A percentile compares a stretch with the other conserved stretches of the same genome.
Conservation (phyloP, 2,113 vertebrate genomes). For the Podarcis raffonei region DNA sequence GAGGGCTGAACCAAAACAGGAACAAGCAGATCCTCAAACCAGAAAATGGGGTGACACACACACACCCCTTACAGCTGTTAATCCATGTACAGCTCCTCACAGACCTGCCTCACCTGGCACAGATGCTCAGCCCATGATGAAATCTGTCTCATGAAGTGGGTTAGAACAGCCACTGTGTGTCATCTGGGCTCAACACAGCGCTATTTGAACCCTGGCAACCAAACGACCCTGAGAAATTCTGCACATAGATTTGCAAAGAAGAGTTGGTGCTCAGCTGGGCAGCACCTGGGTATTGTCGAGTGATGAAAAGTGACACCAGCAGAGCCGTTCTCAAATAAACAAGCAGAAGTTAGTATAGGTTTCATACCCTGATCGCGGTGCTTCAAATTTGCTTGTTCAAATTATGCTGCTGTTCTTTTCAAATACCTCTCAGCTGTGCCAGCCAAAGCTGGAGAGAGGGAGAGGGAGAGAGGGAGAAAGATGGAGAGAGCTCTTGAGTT, state of each 20-base stretch:
- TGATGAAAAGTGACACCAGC: neutral
- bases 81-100: too few species aligned
- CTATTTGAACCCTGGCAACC: neutral
- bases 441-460: too few species aligned
- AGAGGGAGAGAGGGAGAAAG: too few species aligned
- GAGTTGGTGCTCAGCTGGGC: neutral
- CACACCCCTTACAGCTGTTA: neutral
- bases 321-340: neutral
- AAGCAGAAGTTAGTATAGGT: neutral
- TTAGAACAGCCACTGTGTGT: neutral
- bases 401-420: neutral
- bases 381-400: neutral
- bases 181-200: too few species aligned
- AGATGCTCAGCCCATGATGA: neutral
- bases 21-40: neutral
- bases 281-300: neutral
- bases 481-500: fast-evolving
- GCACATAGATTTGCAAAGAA: neutral
- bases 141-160: too few species aligned
- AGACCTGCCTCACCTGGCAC: too few species aligned
- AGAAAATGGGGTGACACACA: too few species aligned
- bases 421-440: neutral
- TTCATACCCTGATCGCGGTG: neutral
- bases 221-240: neutral
- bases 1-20: neutral